Evolutionary conservation across 2,888 invertebrate species (phyloP).

Genomic region (Macrophya alboannulata): DNA sequence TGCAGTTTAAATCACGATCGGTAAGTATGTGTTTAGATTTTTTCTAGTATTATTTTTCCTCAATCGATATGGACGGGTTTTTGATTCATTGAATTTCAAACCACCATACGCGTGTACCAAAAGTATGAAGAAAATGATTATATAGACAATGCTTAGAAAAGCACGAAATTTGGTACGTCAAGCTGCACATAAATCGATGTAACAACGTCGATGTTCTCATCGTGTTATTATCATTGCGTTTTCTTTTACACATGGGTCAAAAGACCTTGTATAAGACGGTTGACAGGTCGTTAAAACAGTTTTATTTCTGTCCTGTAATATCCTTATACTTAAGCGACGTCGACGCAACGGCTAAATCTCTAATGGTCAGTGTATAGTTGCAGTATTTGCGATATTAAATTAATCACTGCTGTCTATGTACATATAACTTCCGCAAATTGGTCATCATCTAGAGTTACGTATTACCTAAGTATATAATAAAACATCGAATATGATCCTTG

Average conservation of each 20-base stretch:
- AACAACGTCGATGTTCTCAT: conserved; percentile 3
- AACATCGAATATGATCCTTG: background rate
- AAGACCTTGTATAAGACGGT: background rate
- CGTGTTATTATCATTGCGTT: background rate
- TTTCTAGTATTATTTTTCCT: background rate
- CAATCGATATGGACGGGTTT: background rate
- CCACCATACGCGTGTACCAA: too few species aligned
- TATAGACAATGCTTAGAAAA: background rate
- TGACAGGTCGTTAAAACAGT: conserved; percentile 30
- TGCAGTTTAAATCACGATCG: background rate
- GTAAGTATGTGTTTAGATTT: background rate
- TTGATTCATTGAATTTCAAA: background rate
- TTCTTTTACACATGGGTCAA: background rate
- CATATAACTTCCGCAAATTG: conserved; percentile 2
- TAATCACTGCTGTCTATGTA: background rate
- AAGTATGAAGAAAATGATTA: background rate
- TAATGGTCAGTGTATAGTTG: conserved; percentile 2
- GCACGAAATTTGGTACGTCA: background rate
- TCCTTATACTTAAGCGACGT: background rate
- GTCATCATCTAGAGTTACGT: conserved; percentile 11
- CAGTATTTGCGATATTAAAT: background rate
- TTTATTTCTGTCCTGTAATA: conserved; percentile 37
- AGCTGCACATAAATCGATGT: background rate
- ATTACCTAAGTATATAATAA: background rate
- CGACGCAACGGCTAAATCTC: background rate